Conservation (phyloP, 2,113 vertebrate genomes). For the Anoura caudifer region DNA sequence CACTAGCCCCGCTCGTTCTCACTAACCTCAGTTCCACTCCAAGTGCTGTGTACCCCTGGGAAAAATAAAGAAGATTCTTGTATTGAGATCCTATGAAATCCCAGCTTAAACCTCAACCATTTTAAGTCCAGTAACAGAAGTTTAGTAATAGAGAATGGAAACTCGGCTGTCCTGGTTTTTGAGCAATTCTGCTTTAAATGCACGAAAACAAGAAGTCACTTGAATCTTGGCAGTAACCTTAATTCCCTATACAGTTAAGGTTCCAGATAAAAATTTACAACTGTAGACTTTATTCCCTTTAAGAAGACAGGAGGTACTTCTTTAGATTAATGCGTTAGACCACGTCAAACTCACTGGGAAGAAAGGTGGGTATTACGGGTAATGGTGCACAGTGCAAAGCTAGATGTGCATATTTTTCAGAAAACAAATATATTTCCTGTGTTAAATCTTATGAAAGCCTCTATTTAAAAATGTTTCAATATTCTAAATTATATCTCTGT, state of each 20-base stretch:
- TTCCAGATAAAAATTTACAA: slow-evolving; percentile 51
- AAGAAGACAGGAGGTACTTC: neutral
- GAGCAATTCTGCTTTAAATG: neutral
- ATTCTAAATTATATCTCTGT: neutral
- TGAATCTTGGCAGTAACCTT: slow-evolving; percentile 36
- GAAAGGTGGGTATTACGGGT: neutral
- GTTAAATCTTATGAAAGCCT: slow-evolving; percentile 20
- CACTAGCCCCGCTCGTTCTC: neutral
- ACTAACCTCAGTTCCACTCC: neutral
- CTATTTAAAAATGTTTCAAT: slow-evolving; percentile 15
- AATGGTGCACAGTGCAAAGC: neutral
- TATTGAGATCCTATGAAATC: neutral
- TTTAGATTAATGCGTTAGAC: slow-evolving; percentile 22
- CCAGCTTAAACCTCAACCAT: neutral
- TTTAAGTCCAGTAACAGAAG: neutral
- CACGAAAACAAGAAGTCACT: neutral
- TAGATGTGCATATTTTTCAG: slow-evolving; percentile 54
- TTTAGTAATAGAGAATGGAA: neutral
- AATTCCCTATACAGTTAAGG: neutral
- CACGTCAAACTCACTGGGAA: neutral
- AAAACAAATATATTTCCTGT: slow-evolving; percentile 42
- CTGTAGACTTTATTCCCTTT: neutral
- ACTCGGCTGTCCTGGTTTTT: neutral
- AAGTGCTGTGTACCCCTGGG: neutral
- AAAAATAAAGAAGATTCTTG: neutral